Evolutionary conservation across 1,140 invertebrate species (phyloP), one percentile per base, ranked within the genome.

Genomic region (Penaeus vannamei): DNA sequence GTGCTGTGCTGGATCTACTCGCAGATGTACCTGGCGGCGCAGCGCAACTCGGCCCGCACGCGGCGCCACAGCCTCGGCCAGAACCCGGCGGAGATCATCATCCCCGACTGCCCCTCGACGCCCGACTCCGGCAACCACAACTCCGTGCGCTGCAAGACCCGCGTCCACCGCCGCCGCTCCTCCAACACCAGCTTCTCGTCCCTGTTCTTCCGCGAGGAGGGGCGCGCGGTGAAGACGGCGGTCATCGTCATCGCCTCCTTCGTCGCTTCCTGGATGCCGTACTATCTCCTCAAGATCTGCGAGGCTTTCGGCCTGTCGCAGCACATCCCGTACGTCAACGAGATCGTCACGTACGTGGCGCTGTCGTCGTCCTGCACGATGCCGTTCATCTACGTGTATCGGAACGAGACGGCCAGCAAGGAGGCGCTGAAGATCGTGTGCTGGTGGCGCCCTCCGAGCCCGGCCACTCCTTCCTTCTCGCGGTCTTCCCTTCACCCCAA

Each of bases 331-430:
- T 84, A 88, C 36, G n/a, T 87, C 4, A 79, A 86, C 23, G 85
- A 93, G 23, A 92, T 93, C 14, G 93, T 93, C 64, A 91, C 92
- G 66, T 86, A 93, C 66, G 90, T 93, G 91, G 92, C 92, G 26
- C 80, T 93, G 53, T 87, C 90, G 83, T 87, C 92, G 12, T 87
- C 88, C 23, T 64, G 91, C 90, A 76, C 91, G 81, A 94, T 94
- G 91, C 94, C 94, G 3, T 93, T 95, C 84, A 94, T 95, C 29
- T 95, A 95, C 92, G 94, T 95, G 36, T 95, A 94, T 91, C 92
- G 94, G 20, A 94, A 94, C 89, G 93, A 93, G 86, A 92, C 93
- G 60, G 93, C 93, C 8, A 92, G 93, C 42, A 93, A 92, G 81
- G 93, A 93, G 88, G 93, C 93, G 1, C 64, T 92, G 0, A 93